phyloP scores from a whole-genome alignment of 1,140 invertebrate genomes.

The Drosophila sulfurigaster region DNA sequence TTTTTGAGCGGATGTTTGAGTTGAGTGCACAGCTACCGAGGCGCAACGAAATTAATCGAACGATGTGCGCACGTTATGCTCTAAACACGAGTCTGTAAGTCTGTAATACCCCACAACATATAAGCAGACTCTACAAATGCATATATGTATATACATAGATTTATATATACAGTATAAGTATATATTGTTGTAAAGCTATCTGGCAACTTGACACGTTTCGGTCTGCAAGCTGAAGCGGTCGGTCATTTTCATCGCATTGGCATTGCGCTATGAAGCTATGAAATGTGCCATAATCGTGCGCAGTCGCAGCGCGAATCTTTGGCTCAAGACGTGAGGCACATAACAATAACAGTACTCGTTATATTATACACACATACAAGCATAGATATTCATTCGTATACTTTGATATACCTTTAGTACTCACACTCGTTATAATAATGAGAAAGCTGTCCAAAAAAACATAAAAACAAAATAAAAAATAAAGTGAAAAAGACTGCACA shows the following conservation, averaged over 20 bases:
- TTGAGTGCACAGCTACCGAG: conserved; percentile 81
- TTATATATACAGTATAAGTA: background rate
- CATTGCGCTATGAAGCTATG: conserved; percentile 38
- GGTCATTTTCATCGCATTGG: conserved; percentile 23
- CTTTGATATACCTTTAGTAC: conserved; percentile 18
- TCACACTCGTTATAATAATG: conserved; percentile 59
- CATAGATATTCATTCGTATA: conserved; percentile 18
- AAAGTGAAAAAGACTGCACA: conserved; percentile 36
- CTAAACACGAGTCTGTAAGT: conserved; percentile 42
- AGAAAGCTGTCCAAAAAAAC: conserved; percentile 61
- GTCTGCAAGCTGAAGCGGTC: conserved; percentile 54
- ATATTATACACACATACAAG: conserved; percentile 36
- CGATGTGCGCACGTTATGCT: conserved; percentile 63
- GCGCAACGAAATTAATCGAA: conserved; percentile 82
- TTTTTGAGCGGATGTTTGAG: conserved; percentile 75
- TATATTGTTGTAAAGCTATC: conserved; percentile 58
- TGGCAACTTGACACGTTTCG: conserved; percentile 79
- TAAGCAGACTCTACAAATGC: background rate
- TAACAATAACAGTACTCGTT: conserved; percentile 67
- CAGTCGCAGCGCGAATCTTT: conserved; percentile 77
- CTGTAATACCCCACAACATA: background rate
- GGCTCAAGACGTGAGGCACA: conserved; percentile 72
- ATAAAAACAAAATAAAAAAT: conserved; percentile 30
- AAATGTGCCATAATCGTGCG: conserved; percentile 81
- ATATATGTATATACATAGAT: background rate